Evolutionary conservation across 1,140 invertebrate species (phyloP), one percentile per base, ranked within the genome.

Genomic region (Maniola jurtina): DNA sequence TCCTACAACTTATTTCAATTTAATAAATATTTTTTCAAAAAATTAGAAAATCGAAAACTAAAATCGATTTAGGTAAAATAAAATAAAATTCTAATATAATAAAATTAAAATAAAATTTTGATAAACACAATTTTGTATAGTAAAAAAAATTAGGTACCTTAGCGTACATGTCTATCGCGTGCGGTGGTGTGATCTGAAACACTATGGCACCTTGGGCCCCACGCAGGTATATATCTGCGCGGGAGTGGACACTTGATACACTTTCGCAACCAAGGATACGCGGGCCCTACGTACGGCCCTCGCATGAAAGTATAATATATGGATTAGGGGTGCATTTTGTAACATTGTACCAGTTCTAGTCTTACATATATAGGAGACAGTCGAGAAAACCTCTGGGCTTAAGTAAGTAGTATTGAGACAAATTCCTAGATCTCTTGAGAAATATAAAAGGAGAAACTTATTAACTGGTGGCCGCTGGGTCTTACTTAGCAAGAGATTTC

Each of bases 261-360:
- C 73, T 89, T 89, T 86, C 85, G 79, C 77, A 88, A 89, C 79
- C 74, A 83, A 81, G 79, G 81, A 86, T 78, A 78, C 63, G 56
- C 57, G 54, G 66, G 68, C 64, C 68, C 70, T 64, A 63, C 66
- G 65, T 60, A 56, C 58, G 72, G 72, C 70, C 70, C 73, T 68
- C 64, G 48, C 61, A 73, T 69, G 68, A 72, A 72, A 79, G 68
- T 71, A 70, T 74, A 74, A 79, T 74, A 64, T 77, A 69, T 78
- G 73, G 70, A 66, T 72, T 76, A 70, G 73, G 73, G 73, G 70
- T 73, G 66, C 57, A 61, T 75, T 75, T 72, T 68, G 70, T 72
- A 72, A 75, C 58, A 71, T 60, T 55, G 48, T 33, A 15, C 48
- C 50, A 48, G 58, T 60, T 64, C 67, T 45, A 14, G 47, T 59